Base-by-base conservation (phyloP, 2,797 vertebrate genomes). In the Xiphorhynchus erythropygius region DNA sequence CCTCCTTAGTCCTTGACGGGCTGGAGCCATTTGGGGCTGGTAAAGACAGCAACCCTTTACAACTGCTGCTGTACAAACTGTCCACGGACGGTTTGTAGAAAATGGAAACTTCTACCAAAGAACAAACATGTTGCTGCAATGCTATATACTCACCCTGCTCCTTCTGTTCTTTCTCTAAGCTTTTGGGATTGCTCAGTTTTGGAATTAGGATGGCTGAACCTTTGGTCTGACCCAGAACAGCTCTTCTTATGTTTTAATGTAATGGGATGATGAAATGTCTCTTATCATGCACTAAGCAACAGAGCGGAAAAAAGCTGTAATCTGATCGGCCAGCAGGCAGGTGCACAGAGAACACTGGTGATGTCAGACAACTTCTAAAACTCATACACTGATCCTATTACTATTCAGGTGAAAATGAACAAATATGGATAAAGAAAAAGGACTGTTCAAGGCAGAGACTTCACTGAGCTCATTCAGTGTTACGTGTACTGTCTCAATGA, bases 401-500 rank as follows among this genome's bases (percentile, higher is more conserved):
- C 78, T 89, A 83, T 56, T 91, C 86, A 93, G 90, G 63, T 93
- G 93, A 93, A 96, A 97, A 95, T 89, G 92, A 92, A 85, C 90
- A 93, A 96, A 95, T 84, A 84, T 14, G 86, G 90, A 63, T 39
- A 76, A 67, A 28, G 50, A 53, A 47, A 89, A 86, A 70, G 12
- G 19, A 11, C 23, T 59, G 30, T 50, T 85, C 7, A 27, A 77
- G 50, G 53, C 62, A 94, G 46, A 87, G 41, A 53, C 39, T 77
- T 63, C 84, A 28, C 44, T 67, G 59, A 87, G 6, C 22, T 90
- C 49, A 33, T 55, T 62, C 74, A 68, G 71, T 18, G 14, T 57
- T 83, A 47, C 0, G 0, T 83, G 62, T 0, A 0, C 53, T 55
- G 27, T 62, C 33, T 73, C 1, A 2, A 33, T 69, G 76, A 53